Evolutionary conservation across 1,140 invertebrate species (phyloP), one percentile per base, ranked within the genome.

Genomic region (Aricia agestis): DNA sequence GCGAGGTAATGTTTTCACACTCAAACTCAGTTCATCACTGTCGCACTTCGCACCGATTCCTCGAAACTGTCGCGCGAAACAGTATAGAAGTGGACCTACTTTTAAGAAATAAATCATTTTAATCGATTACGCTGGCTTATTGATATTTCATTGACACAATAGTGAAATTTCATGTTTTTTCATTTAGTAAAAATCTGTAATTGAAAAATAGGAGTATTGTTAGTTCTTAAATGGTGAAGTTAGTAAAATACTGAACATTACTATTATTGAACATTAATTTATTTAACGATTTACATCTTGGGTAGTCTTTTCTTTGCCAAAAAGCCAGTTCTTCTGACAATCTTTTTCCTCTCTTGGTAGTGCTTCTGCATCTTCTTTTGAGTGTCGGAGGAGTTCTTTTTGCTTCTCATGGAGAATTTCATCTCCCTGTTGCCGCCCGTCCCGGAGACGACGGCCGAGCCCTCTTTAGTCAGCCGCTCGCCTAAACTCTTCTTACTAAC

Each of bases 371-470:
- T 89, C 69, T 90, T 93, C 75, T 94, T 92, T 31, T 92, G 84
- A 75, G 92, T 92, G 78, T 94, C 94, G 18, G 93, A 91, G 32
- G 85, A 81, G 13, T 80, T 77, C 67, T 89, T 91, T 72, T 90
- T 89, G 32, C 86, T 83, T 76, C 83, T 82, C 90, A 92, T 92
- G 7, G 90, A 93, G 74, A 97, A 98, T 17, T 95, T 96, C 94
- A 97, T 96, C 91, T 97, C 95, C 72, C 94, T 93, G 81, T 95
- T 96, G 31, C 94, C 93, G 13, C 95, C 93, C 2, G 93, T 93
- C 41, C 94, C 94, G 9, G 93, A 88, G 17, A 94, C 89, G 76
- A 93, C 93, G 0, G 93, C 82, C n/a, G 91, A 80, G 32, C 86
- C 92, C 80, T 94, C 93, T 80, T 93, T 93, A 63, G 91, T 86